Evolutionary conservation across 92 coral and sea anemone species (phyloP).

Genomic region (Epizoanthus scotinus): DNA sequence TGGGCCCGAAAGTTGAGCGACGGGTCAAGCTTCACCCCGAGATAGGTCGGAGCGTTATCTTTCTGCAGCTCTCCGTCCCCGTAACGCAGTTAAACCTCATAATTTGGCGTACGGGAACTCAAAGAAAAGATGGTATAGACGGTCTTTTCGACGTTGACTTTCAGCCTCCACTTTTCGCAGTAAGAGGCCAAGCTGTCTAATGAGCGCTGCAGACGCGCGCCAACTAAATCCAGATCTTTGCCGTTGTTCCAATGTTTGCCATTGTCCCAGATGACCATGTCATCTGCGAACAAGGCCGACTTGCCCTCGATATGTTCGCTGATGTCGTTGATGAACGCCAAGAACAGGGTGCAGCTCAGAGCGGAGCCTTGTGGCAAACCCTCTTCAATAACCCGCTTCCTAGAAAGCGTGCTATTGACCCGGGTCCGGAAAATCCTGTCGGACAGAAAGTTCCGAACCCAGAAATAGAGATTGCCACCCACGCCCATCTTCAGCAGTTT

Average conservation of each 20-base stretch:
- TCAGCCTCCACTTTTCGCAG: conserved; percentile 6
- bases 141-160: neutral
- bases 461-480: conserved; percentile 20
- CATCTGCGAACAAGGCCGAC: conserved; percentile 4
- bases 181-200: conserved; percentile 8
- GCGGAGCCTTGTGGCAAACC: conserved; percentile 20
- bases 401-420: conserved; percentile 15
- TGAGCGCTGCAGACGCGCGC: conserved; percentile 22
- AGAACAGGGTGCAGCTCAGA: conserved; percentile 14
- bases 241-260: neutral
- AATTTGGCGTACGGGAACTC: neutral
- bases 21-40: conserved; percentile 21
- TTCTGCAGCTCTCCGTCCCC: conserved; percentile 4
- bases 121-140: neutral
- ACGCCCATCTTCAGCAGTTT: conserved; percentile 20
- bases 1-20: conserved; percentile 3
- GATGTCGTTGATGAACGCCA: conserved; percentile 18
- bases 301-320: conserved; percentile 5
- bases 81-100: conserved; percentile 3
- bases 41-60: conserved; percentile 11
- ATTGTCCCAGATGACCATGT: conserved; percentile 14
- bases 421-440: conserved; percentile 16
- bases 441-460: conserved; percentile 15
- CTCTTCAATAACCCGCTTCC: conserved; percentile 21
- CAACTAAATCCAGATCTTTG: no score